phyloP scores from a whole-genome alignment of 2,888 invertebrate species.

The Drosophila koepferae region DNA sequence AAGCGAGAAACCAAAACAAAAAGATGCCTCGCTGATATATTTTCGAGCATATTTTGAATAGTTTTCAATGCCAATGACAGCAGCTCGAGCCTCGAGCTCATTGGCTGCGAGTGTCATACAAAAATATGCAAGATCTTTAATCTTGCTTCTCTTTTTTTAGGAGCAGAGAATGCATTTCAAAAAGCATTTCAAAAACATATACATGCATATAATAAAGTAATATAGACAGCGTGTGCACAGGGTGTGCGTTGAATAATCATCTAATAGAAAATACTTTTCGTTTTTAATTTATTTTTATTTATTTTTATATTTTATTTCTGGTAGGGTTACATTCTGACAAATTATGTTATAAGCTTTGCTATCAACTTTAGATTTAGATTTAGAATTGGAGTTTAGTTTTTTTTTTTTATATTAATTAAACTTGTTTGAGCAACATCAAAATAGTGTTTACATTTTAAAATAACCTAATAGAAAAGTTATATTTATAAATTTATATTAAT shows the following conservation, averaged over 20 bases:
- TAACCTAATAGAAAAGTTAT: no score
- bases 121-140: constrained; percentile 24
- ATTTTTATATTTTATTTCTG: neutral
- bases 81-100: constrained; percentile 1
- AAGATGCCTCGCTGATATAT: constrained; percentile 60
- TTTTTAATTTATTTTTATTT: neutral
- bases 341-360: no score
- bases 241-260: neutral
- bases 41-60: constrained; percentile 68
- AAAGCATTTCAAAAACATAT: neutral
- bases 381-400: no score
- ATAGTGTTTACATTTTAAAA: no score
- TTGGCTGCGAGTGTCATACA: constrained; percentile 7
- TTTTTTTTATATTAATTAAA: no score
- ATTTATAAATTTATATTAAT: no score
- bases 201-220: neutral
- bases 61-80: constrained; percentile 73
- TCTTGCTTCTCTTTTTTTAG: neutral
- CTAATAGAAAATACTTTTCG: neutral
- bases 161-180: neutral
- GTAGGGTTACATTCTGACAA: no score
- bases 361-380: no score
- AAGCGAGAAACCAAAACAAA: constrained; percentile 51
- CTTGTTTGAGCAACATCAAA: no score
- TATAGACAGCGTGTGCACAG: neutral